These are phyloP conservation scores for Mesitornis unicolor DNA, from an alignment of 2,113 vertebrate genomes.

Conservation along the genomic window DNA sequence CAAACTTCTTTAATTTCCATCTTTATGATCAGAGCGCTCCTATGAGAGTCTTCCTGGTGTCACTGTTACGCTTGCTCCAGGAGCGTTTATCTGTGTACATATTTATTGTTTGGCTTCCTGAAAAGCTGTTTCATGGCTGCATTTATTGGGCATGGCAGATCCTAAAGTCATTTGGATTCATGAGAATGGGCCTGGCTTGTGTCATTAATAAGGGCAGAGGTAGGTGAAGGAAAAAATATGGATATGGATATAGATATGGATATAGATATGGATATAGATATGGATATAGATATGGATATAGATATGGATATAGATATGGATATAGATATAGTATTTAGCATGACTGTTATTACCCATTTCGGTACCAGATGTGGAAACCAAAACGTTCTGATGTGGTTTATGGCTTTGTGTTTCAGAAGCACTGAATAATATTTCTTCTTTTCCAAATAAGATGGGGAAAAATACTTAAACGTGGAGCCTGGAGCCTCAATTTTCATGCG, in stretches of 20 bases:
- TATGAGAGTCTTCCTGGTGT: constrained; percentile 10
- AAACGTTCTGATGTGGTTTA: not conserved
- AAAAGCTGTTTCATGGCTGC: not conserved
- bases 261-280: too few species aligned
- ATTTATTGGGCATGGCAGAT: not conserved
- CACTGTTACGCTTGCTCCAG: not conserved
- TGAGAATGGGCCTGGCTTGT: not conserved
- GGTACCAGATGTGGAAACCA: not conserved
- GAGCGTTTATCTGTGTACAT: constrained; percentile 15
- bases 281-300: too few species aligned
- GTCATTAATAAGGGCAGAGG: not conserved
- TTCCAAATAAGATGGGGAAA: not conserved
- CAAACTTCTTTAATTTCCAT: constrained; percentile 42
- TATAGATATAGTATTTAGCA: too few species aligned
- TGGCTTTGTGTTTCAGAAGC: not conserved
- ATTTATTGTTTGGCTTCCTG: not conserved
- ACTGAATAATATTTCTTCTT: not conserved
- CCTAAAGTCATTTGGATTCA: not conserved
- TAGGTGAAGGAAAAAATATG: not conserved
- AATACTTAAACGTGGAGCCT: not conserved
- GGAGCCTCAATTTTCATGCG: too few species aligned
- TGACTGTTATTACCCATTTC: not conserved
- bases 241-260: too few species aligned
- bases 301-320: too few species aligned
- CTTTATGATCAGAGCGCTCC: constrained; percentile 40